These are phyloP conservation scores for Psophia crepitans DNA, from an alignment of 2,113 vertebrate genomes.

Conservation along the genomic window DNA sequence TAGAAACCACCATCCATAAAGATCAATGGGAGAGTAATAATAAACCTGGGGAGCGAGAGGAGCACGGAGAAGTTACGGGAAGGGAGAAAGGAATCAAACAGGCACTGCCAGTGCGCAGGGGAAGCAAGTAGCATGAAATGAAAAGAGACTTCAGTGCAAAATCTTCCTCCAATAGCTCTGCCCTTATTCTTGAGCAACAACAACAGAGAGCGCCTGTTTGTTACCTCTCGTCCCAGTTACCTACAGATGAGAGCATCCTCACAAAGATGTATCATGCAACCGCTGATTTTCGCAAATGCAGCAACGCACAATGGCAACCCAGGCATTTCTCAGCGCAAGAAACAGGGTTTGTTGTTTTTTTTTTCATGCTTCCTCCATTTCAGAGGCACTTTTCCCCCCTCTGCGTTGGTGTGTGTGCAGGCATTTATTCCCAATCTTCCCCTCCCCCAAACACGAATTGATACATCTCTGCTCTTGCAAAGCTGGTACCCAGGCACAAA, in stretches of 20 bases:
- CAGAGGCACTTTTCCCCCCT: constrained; percentile 48
- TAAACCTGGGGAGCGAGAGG: background rate
- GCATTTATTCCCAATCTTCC: constrained; percentile 21
- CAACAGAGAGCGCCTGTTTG: constrained; percentile 30
- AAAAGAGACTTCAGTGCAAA: background rate
- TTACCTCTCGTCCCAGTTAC: constrained; percentile 54
- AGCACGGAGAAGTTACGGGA: constrained; percentile 25
- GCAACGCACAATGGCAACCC: constrained; percentile 34
- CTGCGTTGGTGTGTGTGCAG: background rate
- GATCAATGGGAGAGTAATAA: background rate
- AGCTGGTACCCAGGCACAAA: background rate
- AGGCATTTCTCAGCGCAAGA: background rate
- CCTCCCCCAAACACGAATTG: constrained; percentile 13
- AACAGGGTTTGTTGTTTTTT: background rate
- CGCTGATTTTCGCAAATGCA: constrained; percentile 19
- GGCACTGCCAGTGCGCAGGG: background rate
- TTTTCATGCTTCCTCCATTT: constrained; percentile 64
- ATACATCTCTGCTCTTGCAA: background rate
- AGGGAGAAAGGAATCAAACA: constrained; percentile 36
- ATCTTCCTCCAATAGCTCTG: constrained; percentile 23
- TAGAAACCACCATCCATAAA: background rate
- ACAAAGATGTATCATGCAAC: background rate
- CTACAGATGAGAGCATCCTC: constrained; percentile 52
- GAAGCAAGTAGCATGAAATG: constrained; percentile 13
- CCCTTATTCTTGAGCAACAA: constrained; percentile 58